A percentile compares a stretch with the other conserved stretches of the same genome.
Conservation (phyloP, 1,140 invertebrate species). For the Chionoecetes opilio region DNA sequence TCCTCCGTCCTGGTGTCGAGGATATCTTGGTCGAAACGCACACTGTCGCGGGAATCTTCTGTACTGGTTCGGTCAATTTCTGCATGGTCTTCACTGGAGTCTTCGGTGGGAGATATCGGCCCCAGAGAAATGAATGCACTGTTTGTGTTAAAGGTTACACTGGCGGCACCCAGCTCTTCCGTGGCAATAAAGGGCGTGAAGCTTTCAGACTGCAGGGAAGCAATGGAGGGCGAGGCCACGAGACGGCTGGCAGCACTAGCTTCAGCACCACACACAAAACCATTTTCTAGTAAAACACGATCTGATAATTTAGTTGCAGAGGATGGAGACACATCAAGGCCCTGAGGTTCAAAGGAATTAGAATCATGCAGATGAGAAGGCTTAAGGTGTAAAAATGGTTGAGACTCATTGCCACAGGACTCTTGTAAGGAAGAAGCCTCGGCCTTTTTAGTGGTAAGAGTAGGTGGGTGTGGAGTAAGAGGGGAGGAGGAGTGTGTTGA, state of each 20-base stretch:
- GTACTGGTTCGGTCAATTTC: conserved; percentile 81
- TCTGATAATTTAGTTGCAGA: conserved; percentile 77
- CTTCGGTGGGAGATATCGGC: conserved; percentile 78
- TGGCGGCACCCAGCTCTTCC: conserved; percentile 63
- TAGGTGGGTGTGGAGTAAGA: conserved; percentile 44
- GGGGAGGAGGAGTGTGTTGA: conserved; percentile 47
- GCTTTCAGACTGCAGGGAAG: conserved; percentile 73
- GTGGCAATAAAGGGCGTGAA: conserved; percentile 65
- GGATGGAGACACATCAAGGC: conserved; percentile 72
- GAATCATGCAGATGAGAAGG: conserved; percentile 69
- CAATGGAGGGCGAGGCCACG: conserved; percentile 70
- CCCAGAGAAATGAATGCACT: conserved; percentile 67
- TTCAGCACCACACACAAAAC: conserved; percentile 63
- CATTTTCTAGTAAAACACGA: conserved; percentile 65
- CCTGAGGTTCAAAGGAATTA: conserved; percentile 67
- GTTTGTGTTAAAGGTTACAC: conserved; percentile 73
- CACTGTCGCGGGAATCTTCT: conserved; percentile 80
- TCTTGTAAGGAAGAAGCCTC: conserved; percentile 49
- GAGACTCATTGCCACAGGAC: conserved; percentile 43
- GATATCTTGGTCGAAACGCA: conserved; percentile 82
- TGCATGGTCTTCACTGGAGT: conserved; percentile 80
- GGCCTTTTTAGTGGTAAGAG: conserved; percentile 39
- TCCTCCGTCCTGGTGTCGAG: conserved; percentile 82
- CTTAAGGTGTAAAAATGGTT: conserved; percentile 61
- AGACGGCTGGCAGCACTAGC: conserved; percentile 61